phyloP scores from a whole-genome alignment of 1,140 invertebrate species.

The Lutraria rhynchaena region DNA sequence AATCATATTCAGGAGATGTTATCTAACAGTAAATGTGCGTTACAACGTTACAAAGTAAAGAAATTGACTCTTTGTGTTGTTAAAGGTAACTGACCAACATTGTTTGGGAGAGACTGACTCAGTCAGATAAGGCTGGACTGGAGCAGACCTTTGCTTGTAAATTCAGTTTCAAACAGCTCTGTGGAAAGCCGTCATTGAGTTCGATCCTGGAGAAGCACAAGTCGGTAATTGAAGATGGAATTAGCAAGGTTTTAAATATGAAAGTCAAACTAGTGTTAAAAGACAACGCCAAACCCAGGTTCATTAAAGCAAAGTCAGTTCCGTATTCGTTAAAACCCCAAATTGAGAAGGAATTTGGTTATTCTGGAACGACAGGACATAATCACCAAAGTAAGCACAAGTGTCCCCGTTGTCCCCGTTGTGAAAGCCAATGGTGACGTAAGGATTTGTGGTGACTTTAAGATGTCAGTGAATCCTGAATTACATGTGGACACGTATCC shows the following conservation, averaged over 20 bases:
- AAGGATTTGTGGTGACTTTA: conserved; percentile 77
- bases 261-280: conserved; percentile 50
- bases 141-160: conserved; percentile 31
- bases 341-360: conserved; percentile 79
- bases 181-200: background rate
- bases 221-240: conserved; percentile 32
- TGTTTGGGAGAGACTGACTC: conserved; percentile 64
- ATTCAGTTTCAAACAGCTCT: background rate
- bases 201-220: conserved; percentile 5
- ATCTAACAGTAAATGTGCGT: conserved; percentile 47
- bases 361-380: conserved; percentile 78
- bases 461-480: conserved; percentile 65
- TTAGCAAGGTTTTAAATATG: conserved; percentile 52
- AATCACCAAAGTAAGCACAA: conserved; percentile 78
- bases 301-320: conserved; percentile 75
- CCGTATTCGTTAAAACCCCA: conserved; percentile 78
- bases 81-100: conserved; percentile 18
- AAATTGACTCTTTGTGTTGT: conserved; percentile 56
- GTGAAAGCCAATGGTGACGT: conserved; percentile 62
- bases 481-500: conserved; percentile 64
- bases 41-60: conserved; percentile 41
- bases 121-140: conserved; percentile 55
- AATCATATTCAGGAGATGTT: conserved; percentile 53
- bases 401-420: conserved; percentile 68
- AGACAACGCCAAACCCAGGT: conserved; percentile 38